A percentile compares a stretch with the other conserved stretches of the same genome.
These are phyloP conservation scores for Drosophila carrolli DNA, from an alignment of 1,140 invertebrate species.

Conservation along the genomic window DNA sequence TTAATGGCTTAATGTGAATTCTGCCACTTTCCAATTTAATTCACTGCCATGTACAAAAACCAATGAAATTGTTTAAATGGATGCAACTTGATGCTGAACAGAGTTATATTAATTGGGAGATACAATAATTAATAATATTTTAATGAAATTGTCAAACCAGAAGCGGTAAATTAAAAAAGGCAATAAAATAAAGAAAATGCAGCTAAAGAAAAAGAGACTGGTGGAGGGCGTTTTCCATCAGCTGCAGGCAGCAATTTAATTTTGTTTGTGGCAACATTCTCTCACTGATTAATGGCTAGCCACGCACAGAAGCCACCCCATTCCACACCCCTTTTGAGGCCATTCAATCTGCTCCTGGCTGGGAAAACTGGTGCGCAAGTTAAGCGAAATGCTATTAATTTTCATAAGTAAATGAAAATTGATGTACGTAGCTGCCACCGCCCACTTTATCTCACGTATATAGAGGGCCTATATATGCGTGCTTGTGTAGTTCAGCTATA, in stretches of 20 bases:
- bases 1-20: neutral
- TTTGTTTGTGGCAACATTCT: conserved; percentile 43
- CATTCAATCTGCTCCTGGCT: conserved; percentile 27
- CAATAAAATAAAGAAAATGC: conserved; percentile 32
- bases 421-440: conserved; percentile 28
- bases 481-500: neutral
- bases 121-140: conserved; percentile 39
- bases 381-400: conserved; percentile 65
- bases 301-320: conserved; percentile 26
- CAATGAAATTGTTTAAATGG: conserved; percentile 11
- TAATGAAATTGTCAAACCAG: conserved; percentile 50
- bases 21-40: conserved; percentile 8
- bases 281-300: conserved; percentile 44
- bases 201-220: neutral
- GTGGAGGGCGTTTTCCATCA: conserved; percentile 19
- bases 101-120: conserved; percentile 28
- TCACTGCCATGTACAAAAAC: conserved; percentile 8
- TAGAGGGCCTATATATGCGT: neutral
- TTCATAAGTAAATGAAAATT: conserved; percentile 69
- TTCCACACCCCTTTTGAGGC: conserved; percentile 11
- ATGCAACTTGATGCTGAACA: conserved; percentile 20
- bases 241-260: conserved; percentile 54
- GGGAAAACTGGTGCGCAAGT: conserved; percentile 45
- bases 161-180: conserved; percentile 10
- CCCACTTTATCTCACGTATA: neutral